Evolutionary conservation across 2,797 vertebrate genomes (phyloP).

Genomic region (Threskiornis aethiopicus): DNA sequence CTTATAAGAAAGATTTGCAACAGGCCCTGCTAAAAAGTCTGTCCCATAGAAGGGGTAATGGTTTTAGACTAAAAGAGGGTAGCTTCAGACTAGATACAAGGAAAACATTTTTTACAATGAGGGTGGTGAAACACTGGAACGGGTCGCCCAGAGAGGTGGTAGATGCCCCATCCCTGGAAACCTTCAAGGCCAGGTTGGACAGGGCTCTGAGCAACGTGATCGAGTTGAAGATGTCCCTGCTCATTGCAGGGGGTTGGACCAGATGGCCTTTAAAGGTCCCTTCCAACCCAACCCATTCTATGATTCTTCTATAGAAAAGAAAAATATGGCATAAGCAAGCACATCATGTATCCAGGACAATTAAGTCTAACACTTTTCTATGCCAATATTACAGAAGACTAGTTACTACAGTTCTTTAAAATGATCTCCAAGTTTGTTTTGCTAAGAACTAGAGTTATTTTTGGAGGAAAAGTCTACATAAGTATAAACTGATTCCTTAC

Average conservation of each 20-base stretch:
- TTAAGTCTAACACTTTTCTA: not conserved
- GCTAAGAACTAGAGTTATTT: not conserved
- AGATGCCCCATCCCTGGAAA: not conserved
- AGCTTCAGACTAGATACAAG: not conserved
- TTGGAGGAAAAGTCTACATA: not conserved
- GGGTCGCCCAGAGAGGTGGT: not conserved
- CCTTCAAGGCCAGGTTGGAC: not conserved
- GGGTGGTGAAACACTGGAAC: not conserved
- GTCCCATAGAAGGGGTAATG: not conserved
- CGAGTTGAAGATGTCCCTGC: not conserved
- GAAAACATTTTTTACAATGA: not conserved
- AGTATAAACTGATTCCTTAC: slow-evolving; percentile 47
- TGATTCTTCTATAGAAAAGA: not conserved
- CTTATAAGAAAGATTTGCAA: not conserved
- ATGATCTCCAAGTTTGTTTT: not conserved
- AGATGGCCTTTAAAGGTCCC: not conserved
- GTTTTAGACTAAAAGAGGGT: not conserved
- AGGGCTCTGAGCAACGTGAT: not conserved
- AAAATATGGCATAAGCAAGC: not conserved
- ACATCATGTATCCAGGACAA: not conserved
- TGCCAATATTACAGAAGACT: not conserved
- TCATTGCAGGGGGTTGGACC: not conserved
- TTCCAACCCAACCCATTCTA: not conserved
- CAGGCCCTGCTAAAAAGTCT: no score
- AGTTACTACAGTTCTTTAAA: not conserved